Conservation (phyloP, 2,113 vertebrate species). For the Ascaphus truei region DNA sequence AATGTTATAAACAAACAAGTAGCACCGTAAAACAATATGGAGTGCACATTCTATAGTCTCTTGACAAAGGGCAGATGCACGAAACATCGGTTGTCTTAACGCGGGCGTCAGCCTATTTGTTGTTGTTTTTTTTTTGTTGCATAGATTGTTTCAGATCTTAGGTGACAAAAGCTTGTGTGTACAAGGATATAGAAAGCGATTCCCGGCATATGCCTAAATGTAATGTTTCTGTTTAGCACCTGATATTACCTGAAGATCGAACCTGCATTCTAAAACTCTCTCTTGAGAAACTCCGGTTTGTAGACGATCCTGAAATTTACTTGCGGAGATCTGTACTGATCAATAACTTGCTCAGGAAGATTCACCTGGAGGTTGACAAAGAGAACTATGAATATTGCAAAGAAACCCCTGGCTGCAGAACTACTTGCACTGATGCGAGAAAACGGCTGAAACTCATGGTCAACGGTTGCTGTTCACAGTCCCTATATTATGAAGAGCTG, state of each 20-base stretch:
- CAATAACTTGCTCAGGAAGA: conserved; percentile 97
- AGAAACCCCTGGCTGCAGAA: conserved; percentile 61
- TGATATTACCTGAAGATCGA: conserved; percentile 91
- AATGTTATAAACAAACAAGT: too few relatives aligned
- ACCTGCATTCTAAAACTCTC: conserved; percentile 94
- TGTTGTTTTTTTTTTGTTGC: too few relatives aligned
- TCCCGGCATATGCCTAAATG: too few relatives aligned
- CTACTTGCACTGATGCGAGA: conserved; percentile 70
- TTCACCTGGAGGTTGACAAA: conserved; percentile 86
- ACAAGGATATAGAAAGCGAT: too few relatives aligned
- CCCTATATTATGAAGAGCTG: conserved; percentile 81
- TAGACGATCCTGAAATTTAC: conserved; percentile 92
- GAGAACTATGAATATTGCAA: conserved; percentile 77
- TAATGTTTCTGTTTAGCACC: conserved; percentile 66
- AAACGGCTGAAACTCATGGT: conserved; percentile 91
- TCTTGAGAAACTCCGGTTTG: conserved; percentile 93
- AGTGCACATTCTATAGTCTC: too few relatives aligned
- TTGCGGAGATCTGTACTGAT: conserved; percentile 94
- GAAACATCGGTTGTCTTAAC: too few relatives aligned
- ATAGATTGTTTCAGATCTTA: too few relatives aligned
- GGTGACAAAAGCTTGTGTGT: too few relatives aligned
- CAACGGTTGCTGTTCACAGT: conserved; percentile 80
- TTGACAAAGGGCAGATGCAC: too few relatives aligned
- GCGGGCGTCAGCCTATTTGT: too few relatives aligned
- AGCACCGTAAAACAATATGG: too few relatives aligned